Percentiles rank a stretch among this genome's conserved stretches.
Evolutionary conservation across 2,797 vertebrate genomes (phyloP).

Genomic region (Tiaroga cobitis): DNA sequence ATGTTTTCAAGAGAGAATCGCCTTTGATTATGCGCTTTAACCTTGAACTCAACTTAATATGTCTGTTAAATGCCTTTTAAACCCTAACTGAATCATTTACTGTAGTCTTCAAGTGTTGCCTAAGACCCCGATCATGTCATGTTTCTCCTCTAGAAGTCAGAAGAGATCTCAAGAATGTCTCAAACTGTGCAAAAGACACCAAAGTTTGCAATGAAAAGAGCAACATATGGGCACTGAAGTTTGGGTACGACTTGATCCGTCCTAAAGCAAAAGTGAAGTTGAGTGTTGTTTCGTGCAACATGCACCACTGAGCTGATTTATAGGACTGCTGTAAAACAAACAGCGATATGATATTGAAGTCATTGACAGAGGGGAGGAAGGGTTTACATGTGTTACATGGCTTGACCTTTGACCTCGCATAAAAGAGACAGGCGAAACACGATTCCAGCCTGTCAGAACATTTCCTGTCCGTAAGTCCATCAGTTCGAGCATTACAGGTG

Average conservation of each 20-base stretch:
- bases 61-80: slow-evolving; percentile 19
- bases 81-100: slow-evolving; percentile 3
- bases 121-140: background rate
- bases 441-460: slow-evolving; percentile 18
- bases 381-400: slow-evolving; percentile 30
- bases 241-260: background rate
- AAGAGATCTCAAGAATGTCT: background rate
- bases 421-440: slow-evolving; percentile 49
- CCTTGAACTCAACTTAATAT: slow-evolving; percentile 18
- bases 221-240: background rate
- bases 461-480: background rate
- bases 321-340: slow-evolving; percentile 40
- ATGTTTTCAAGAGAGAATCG: background rate
- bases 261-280: background rate
- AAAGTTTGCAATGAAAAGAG: background rate
- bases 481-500: background rate
- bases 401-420: slow-evolving; percentile 63
- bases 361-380: slow-evolving; percentile 31
- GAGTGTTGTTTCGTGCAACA: background rate
- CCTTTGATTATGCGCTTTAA: background rate
- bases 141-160: background rate
- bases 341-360: slow-evolving; percentile 26
- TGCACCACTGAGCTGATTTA: slow-evolving; percentile 38
- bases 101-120: background rate
- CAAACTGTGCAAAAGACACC: background rate